Conservation (phyloP, 2,888 invertebrate genomes). For the Cephus pygmeus region DNA sequence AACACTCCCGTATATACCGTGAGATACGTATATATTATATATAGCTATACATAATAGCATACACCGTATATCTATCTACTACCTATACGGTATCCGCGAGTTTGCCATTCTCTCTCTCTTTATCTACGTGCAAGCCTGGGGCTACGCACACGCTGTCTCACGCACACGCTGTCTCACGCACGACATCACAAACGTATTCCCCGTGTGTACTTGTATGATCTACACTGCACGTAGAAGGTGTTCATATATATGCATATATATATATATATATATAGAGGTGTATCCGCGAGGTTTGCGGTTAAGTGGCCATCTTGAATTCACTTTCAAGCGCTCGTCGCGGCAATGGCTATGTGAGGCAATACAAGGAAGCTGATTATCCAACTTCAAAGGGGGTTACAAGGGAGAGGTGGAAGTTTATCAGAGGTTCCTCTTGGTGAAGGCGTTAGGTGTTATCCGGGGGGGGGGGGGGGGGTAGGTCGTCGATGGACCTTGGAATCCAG, state of each 20-base stretch:
- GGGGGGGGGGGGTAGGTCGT: neutral
- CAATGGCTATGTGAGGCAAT: constrained; percentile 43
- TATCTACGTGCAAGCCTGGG: constrained; percentile 11
- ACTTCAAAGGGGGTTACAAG: constrained; percentile 17
- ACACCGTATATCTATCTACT: constrained; percentile 9
- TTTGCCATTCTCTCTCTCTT: neutral
- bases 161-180: constrained; percentile 18
- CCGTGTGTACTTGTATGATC: neutral
- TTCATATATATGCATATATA: no score
- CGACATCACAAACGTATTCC: constrained; percentile 17
- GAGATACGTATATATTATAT: neutral
- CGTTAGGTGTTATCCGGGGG: neutral
- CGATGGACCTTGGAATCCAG: neutral
- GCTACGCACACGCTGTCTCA: constrained; percentile 15
- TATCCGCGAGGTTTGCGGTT: neutral
- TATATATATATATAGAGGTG: neutral
- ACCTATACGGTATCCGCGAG: constrained; percentile 15
- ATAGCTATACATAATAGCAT: constrained; percentile 4
- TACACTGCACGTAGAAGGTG: neutral
- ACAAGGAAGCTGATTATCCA: constrained; percentile 62
- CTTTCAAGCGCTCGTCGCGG: constrained; percentile 47
- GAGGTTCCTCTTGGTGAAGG: neutral
- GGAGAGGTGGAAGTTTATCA: neutral
- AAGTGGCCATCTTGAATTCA: constrained; percentile 56
- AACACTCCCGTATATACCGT: constrained; percentile 47